Evolutionary conservation across 1,140 invertebrate genomes (phyloP).

Genomic region (Drosophila busckii): DNA sequence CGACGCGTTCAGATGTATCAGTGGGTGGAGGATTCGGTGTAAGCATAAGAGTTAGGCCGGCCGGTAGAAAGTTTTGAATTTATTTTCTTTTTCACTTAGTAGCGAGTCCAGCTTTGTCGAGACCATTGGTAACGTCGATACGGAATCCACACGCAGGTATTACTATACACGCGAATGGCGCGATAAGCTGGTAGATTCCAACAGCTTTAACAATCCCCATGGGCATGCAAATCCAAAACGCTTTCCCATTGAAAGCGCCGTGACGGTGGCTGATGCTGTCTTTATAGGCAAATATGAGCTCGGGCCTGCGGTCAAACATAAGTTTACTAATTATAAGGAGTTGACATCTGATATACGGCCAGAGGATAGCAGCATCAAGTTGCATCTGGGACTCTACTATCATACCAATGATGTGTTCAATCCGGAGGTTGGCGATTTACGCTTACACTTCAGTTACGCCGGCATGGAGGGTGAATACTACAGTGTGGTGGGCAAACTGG

Average conservation of each 20-base stretch:
- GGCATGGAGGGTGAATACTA: slow-evolving; percentile 87
- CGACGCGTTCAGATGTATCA: slow-evolving; percentile 94
- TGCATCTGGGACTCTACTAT: slow-evolving; percentile 92
- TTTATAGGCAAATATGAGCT: slow-evolving; percentile 81
- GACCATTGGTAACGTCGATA: slow-evolving; percentile 46
- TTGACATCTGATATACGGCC: slow-evolving; percentile 91
- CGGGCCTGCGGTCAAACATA: slow-evolving; percentile 84
- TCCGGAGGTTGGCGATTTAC: slow-evolving; percentile 89
- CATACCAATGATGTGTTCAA: slow-evolving; percentile 89
- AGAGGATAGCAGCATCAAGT: slow-evolving; percentile 88
- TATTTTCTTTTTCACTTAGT: background rate
- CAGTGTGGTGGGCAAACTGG: slow-evolving; percentile 86
- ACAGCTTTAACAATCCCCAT: slow-evolving; percentile 85
- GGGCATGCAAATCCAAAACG: slow-evolving; percentile 89
- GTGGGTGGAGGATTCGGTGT: slow-evolving; percentile 88
- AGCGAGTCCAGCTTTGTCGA: slow-evolving; percentile 77
- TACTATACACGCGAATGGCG: slow-evolving; percentile 90
- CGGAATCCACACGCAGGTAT: slow-evolving; percentile 82
- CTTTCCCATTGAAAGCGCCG: slow-evolving; percentile 83
- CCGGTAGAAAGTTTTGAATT: no score
- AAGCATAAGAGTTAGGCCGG: no score
- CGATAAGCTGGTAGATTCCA: slow-evolving; percentile 89
- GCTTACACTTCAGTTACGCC: slow-evolving; percentile 91
- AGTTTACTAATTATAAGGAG: slow-evolving; percentile 87
- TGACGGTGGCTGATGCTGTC: slow-evolving; percentile 81